Base-by-base conservation (phyloP, 2,888 invertebrate species). In the Punctoribates punctum region DNA sequence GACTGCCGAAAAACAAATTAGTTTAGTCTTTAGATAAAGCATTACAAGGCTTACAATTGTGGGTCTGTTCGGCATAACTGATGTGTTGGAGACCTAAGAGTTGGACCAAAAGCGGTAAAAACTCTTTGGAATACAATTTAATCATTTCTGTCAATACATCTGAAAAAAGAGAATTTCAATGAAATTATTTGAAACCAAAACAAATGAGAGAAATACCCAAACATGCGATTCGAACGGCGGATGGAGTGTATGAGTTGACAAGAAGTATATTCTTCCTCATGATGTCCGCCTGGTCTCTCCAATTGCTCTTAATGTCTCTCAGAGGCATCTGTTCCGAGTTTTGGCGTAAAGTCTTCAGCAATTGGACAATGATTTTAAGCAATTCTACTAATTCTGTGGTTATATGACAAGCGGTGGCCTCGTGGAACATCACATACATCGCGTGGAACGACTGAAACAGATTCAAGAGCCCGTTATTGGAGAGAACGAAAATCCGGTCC, bases 381-480 rank as follows among this genome's bases (percentile, higher is more conserved):
- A 96, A 88, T 81, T 94, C 93, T 48, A 92, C 88, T 76, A 96
- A 87, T 84, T 96, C 96, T 3, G 89, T 89, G 0, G 90, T 89
- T 20, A 92, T 91, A 83, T 92, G 92, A 82, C 92, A 93, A 0
- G 93, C 93, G 11, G 94, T 93, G 17, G 94, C 94, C 84, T 96
- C 95, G 81, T 94, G 93, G 83, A 94, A 91, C 90, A 96, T 94
- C 80, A 93, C 90, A 86, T 95, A 94, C 78, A 96, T 86, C 79
- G 94, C 93, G 85, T 92, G 91, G 82, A 95, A 88, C 34, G 94
- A 93, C 89, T 94, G 86, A 83, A 90, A 90, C 3, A 91, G 88
- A 85, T 91, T 88, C 82, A 89, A 90, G 79, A 96, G 86, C 34
- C 95, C 96, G 67, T 92, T 91, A 82, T 94, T 93, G 82, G 91